A percentile compares a stretch with the other conserved stretches of the same genome.
Evolutionary conservation across 2,113 vertebrate species (phyloP).

Genomic region (Bucco capensis): DNA sequence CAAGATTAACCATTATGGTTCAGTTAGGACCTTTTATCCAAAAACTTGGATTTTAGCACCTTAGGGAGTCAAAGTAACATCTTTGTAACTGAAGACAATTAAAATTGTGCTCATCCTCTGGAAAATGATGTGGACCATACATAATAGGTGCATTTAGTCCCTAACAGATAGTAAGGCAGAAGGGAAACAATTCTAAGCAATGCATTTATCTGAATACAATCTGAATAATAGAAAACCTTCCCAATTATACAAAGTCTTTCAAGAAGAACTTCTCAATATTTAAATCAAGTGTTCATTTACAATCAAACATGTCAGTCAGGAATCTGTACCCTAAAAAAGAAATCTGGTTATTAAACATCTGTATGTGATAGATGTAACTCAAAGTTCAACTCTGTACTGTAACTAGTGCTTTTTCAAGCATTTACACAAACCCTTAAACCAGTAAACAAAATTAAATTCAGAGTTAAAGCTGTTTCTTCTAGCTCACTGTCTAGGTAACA

Average conservation of each 20-base stretch:
- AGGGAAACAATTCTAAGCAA: neutral
- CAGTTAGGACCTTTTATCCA: constrained; percentile 28
- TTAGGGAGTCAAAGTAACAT: neutral
- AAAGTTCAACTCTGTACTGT: neutral
- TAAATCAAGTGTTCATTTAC: neutral
- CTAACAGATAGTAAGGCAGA: constrained; percentile 3
- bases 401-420: neutral
- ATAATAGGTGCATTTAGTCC: neutral
- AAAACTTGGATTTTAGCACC: constrained; percentile 65
- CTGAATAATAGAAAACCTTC: neutral
- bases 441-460: neutral
- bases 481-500: neutral
- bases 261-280: neutral
- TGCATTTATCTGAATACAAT: neutral
- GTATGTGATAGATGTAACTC: neutral
- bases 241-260: neutral
- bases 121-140: neutral
- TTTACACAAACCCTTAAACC: neutral
- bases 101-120: neutral
- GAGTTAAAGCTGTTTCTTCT: neutral
- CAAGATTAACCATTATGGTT: constrained; percentile 46
- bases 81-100: neutral
- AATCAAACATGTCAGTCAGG: neutral
- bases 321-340: neutral
- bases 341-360: neutral